Conservation (phyloP, 2,888 invertebrate genomes). For the Nomada flava region DNA sequence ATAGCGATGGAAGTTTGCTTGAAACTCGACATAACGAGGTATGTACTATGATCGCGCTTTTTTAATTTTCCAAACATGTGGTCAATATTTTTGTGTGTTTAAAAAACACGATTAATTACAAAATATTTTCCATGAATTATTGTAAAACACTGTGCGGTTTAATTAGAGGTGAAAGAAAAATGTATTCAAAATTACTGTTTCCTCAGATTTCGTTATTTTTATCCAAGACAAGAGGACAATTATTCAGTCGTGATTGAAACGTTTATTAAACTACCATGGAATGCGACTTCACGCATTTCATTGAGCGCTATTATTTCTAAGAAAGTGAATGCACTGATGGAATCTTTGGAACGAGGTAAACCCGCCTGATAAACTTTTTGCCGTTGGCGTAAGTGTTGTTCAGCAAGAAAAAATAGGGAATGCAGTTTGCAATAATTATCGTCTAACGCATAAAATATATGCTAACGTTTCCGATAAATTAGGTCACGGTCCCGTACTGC, state of each 20-base stretch:
- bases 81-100: too few species aligned
- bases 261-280: background rate
- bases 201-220: too few species aligned
- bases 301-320: slow-evolving; percentile 1
- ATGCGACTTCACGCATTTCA: background rate
- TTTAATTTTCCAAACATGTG: too few species aligned
- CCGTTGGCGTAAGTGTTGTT: background rate
- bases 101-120: too few species aligned
- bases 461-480: slow-evolving; percentile 35
- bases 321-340: background rate
- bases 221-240: too few species aligned
- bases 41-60: too few species aligned
- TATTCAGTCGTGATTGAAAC: background rate
- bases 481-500: slow-evolving; percentile 60
- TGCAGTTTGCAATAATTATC: slow-evolving; percentile 1
- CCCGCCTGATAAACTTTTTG: too few species aligned
- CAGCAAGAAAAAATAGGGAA: background rate
- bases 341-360: background rate
- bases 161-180: too few species aligned
- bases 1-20: background rate
- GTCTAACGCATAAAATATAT: slow-evolving; percentile 17
- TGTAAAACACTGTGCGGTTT: too few species aligned
- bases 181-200: too few species aligned
- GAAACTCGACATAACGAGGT: too few species aligned
- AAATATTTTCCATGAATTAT: too few species aligned